These are phyloP conservation scores for Philopedon plagiatum DNA, from an alignment of 2,888 invertebrate genomes.

Conservation along the genomic window DNA sequence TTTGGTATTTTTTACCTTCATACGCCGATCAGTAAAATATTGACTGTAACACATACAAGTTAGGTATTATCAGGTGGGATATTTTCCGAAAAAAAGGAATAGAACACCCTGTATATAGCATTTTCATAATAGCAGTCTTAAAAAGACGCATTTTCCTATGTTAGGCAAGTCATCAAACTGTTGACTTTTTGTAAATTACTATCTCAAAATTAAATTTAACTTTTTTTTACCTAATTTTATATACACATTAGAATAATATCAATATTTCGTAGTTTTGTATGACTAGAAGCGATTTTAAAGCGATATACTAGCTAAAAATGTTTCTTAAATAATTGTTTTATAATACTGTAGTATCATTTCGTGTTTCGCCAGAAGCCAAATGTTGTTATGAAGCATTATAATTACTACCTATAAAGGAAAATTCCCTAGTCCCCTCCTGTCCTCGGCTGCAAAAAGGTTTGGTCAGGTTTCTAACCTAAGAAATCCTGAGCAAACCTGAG, in stretches of 20 bases:
- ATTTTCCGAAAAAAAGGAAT: background rate
- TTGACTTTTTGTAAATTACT: conserved; percentile 33
- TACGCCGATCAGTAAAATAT: too few species aligned
- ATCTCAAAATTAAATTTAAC: conserved; percentile 47
- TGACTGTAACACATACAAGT: too few species aligned
- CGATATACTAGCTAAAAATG: conserved; percentile 15
- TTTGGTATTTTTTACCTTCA: background rate
- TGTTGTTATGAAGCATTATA: background rate
- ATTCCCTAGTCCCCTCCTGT: too few species aligned
- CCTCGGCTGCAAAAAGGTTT: too few species aligned
- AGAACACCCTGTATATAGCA: background rate
- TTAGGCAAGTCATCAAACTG: background rate
- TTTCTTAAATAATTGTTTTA: conserved; percentile 29
- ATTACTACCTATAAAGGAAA: too few species aligned
- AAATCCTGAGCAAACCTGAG: too few species aligned
- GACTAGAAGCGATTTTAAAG: conserved; percentile 37
- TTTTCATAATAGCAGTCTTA: conserved; percentile 23
- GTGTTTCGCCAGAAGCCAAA: background rate
- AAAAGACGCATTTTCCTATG: conserved; percentile 33
- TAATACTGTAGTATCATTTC: conserved; percentile 18
- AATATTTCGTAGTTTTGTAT: conserved; percentile 35
- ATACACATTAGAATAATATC: conserved; percentile 42
- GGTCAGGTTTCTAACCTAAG: too few species aligned
- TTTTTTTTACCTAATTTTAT: conserved; percentile 22
- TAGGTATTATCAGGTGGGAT: too few species aligned